A percentile compares a stretch with the other conserved stretches of the same genome.
Conservation (phyloP, 2,113 vertebrate genomes). For the Phasianus colchicus region DNA sequence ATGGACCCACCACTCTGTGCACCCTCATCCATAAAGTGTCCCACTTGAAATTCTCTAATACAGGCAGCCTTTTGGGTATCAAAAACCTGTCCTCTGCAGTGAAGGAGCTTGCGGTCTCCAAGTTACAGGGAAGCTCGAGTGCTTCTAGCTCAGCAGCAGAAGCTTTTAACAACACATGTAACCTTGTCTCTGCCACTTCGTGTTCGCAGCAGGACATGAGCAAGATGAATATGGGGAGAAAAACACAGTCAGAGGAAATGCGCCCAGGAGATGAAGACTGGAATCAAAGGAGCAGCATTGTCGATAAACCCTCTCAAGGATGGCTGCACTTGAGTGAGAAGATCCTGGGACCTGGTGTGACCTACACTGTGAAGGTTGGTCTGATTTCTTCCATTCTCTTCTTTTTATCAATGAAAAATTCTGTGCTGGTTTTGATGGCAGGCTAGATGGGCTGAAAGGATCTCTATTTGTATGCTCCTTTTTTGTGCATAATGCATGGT, state of each 20-base stretch:
- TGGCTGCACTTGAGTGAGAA: slow-evolving; percentile 94
- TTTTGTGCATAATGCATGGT: slow-evolving; percentile 27
- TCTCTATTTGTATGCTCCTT: slow-evolving; percentile 33
- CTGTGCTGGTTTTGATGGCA: slow-evolving; percentile 34
- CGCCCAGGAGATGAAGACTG: slow-evolving; percentile 84
- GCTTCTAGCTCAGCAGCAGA: slow-evolving; percentile 81
- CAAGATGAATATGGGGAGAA: slow-evolving; percentile 86
- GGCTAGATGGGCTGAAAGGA: slow-evolving; percentile 24
- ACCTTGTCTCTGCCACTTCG: slow-evolving; percentile 81
- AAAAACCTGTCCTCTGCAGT: slow-evolving; percentile 95
- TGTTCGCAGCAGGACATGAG: slow-evolving; percentile 86
- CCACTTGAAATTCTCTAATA: slow-evolving; percentile 95
- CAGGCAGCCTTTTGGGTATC: slow-evolving; percentile 90
- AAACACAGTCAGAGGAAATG: slow-evolving; percentile 83
- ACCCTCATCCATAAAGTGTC: slow-evolving; percentile 98
- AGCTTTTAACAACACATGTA: slow-evolving; percentile 85
- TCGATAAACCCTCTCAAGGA: slow-evolving; percentile 88
- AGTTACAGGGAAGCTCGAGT: slow-evolving; percentile 90
- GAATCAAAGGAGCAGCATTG: slow-evolving; percentile 80
- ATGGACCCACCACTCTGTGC: slow-evolving; percentile 94
- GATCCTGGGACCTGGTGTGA: slow-evolving; percentile 96
- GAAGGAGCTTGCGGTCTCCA: slow-evolving; percentile 95
- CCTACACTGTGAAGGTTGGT: slow-evolving; percentile 97
- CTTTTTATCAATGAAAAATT: slow-evolving; percentile 74
- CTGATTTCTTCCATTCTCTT: slow-evolving; percentile 64